phyloP scores from a whole-genome alignment of 2,888 invertebrate genomes.

The Allacma fusca region DNA sequence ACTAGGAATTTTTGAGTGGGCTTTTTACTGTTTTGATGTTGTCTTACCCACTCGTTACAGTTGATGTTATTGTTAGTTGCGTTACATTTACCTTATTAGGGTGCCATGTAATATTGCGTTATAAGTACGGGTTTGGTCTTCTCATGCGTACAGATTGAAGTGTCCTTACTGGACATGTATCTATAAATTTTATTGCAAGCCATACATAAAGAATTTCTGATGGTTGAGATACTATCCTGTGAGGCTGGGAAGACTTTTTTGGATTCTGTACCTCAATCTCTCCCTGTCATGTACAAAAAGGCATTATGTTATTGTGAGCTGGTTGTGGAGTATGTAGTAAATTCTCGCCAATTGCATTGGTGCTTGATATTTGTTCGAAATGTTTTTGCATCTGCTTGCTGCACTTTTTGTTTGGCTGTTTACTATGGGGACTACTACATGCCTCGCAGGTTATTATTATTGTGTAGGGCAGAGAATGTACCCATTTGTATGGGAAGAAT shows the following conservation, averaged over 20 bases:
- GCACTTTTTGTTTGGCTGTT: not conserved
- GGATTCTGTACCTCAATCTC: not conserved
- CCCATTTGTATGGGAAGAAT: not conserved
- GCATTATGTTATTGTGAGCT: not conserved
- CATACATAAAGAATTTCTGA: too few species aligned
- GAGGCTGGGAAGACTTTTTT: not conserved
- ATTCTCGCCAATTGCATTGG: not conserved
- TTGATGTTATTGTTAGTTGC: constrained; percentile 34
- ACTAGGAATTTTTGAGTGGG: constrained; percentile 14
- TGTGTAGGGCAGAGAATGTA: constrained; percentile 6
- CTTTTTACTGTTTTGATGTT: constrained; percentile 16
- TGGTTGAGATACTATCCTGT: too few species aligned
- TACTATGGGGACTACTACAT: constrained; percentile 7
- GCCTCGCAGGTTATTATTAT: not conserved
- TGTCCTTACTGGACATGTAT: not conserved
- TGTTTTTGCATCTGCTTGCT: not conserved
- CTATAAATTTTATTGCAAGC: too few species aligned
- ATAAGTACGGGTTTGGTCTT: constrained; percentile 22
- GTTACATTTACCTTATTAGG: constrained; percentile 40
- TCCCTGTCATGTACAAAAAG: not conserved
- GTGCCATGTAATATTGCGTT: not conserved
- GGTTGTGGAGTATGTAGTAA: not conserved
- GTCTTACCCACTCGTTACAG: constrained; percentile 32
- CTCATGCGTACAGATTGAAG: not conserved
- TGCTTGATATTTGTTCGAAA: not conserved